These are phyloP conservation scores for Pristionchus exspectatus DNA, from an alignment of 2,888 invertebrate genomes.

Conservation along the genomic window DNA sequence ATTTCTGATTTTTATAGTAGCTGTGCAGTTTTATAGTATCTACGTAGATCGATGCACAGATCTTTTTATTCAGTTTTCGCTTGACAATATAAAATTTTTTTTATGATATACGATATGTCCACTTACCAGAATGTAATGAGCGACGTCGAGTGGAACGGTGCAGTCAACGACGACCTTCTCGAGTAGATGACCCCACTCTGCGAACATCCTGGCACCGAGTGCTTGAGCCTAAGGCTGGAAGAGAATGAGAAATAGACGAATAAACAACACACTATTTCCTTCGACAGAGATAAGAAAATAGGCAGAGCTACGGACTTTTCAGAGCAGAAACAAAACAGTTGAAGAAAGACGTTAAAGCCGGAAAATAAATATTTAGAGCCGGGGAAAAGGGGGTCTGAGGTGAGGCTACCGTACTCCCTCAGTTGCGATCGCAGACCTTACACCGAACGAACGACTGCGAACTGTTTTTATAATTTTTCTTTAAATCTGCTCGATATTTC, in stretches of 20 bases:
- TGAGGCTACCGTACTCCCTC: background rate
- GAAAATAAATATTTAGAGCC: no score
- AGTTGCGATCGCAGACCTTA: no score
- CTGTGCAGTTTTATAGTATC: no score
- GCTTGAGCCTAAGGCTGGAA: conserved; percentile 7
- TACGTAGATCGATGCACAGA: no score
- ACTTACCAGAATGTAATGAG: conserved; percentile 51
- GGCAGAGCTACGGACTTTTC: background rate
- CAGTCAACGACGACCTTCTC: conserved; percentile 27
- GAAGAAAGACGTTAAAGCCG: background rate
- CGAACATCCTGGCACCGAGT: conserved; percentile 38
- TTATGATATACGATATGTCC: background rate
- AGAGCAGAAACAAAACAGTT: background rate
- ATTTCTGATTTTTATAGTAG: no score
- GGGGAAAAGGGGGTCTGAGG: no score
- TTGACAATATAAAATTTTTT: no score
- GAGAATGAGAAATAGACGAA: background rate
- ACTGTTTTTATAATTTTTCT: background rate
- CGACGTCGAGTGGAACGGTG: conserved; percentile 42
- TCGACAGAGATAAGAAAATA: background rate
- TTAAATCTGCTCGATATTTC: background rate
- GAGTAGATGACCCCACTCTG: background rate
- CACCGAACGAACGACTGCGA: background rate
- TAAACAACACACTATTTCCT: background rate
- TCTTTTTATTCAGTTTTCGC: no score